phyloP scores from a whole-genome alignment of 2,113 vertebrate species.

The Lophius piscatorius region DNA sequence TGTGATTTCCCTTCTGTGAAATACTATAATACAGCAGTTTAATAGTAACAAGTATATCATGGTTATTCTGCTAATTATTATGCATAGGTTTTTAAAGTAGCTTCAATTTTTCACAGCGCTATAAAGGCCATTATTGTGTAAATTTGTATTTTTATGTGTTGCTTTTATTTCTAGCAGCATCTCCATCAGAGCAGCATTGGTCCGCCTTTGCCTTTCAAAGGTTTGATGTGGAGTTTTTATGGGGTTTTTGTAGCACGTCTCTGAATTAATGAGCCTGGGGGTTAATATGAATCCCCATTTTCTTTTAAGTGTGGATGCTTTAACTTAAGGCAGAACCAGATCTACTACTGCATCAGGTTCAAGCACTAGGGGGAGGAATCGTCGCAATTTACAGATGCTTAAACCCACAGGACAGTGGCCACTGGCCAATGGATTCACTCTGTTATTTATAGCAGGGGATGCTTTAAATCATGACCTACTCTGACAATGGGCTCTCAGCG shows the following conservation, averaged over 20 bases:
- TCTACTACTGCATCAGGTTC: constrained; percentile 10
- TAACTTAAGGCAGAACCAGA: constrained; percentile 23
- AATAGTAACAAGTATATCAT: constrained; percentile 22
- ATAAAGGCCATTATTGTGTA: constrained; percentile 37
- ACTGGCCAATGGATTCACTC: constrained; percentile 42
- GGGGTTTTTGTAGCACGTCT: constrained; percentile 16
- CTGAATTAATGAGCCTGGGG: constrained; percentile 26
- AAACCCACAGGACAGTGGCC: constrained; percentile 39
- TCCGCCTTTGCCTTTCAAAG: constrained; percentile 1
- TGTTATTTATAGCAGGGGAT: constrained; percentile 59
- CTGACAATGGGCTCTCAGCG: constrained; percentile 39
- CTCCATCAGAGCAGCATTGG: constrained; percentile 1
- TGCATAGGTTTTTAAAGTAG: constrained; percentile 30
- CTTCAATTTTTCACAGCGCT: constrained; percentile 41
- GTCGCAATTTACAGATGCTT: constrained; percentile 48
- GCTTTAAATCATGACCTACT: constrained; percentile 61
- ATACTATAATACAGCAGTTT: constrained; percentile 1
- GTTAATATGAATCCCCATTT: constrained; percentile 45
- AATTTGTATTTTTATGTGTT: constrained; percentile 33
- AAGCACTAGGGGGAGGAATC: constrained; percentile 30
- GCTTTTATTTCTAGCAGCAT: constrained; percentile 24
- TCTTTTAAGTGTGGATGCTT: constrained; percentile 26
- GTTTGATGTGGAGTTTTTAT: constrained; percentile 15
- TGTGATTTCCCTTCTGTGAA: constrained; percentile 34
- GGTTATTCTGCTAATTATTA: constrained; percentile 42